Conservation (phyloP, 2,113 vertebrate species). For the Mohoua ochrocephala region DNA sequence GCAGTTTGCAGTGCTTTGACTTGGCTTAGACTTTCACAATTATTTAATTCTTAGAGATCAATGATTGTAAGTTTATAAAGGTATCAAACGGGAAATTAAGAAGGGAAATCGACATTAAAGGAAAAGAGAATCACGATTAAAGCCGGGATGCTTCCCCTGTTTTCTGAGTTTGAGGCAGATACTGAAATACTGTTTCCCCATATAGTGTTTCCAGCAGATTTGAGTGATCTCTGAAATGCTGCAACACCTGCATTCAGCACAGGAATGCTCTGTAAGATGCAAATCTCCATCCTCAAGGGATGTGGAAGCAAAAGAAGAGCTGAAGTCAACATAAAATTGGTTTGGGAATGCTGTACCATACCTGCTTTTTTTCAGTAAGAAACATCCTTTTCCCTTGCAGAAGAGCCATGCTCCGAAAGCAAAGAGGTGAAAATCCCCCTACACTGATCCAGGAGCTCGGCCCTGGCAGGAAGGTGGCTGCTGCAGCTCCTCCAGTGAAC, state of each 20-base stretch:
- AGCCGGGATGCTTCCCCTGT: not conserved
- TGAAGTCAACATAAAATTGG: not conserved
- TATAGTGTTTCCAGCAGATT: not conserved
- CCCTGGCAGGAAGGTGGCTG: not conserved
- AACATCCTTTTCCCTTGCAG: not conserved
- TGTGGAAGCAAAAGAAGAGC: not conserved
- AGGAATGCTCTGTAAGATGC: not conserved
- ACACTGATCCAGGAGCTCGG: fast-evolving
- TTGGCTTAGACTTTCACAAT: not conserved
- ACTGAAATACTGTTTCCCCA: not conserved
- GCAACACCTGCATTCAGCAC: not conserved
- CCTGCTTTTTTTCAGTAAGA: not conserved
- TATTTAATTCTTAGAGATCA: not conserved
- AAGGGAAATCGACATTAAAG: not conserved
- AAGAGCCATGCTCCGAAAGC: not conserved
- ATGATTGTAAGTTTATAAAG: not conserved
- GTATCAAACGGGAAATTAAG: not conserved
- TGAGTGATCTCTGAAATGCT: not conserved
- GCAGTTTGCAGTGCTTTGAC: not conserved
- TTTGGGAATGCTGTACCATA: not conserved
- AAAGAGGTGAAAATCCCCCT: not conserved
- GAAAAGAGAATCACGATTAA: not conserved
- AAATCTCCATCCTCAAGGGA: not conserved
- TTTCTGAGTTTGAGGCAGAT: not conserved
- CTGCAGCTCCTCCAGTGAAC: not conserved